These are phyloP conservation scores for Sussaba pulchella DNA, from an alignment of 2,888 invertebrate species.

Conservation along the genomic window DNA sequence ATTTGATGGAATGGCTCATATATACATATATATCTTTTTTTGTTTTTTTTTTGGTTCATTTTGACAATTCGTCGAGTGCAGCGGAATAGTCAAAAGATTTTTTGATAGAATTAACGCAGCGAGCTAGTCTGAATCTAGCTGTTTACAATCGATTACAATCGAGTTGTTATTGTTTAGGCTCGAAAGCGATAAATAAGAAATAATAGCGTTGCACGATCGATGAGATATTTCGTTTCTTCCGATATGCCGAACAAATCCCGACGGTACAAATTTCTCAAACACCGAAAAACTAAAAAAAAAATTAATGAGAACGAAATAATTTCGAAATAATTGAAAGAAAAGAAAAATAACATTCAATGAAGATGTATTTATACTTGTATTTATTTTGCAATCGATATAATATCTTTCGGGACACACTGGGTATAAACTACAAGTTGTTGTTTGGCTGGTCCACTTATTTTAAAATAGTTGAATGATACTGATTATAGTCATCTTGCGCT, in stretches of 20 bases:
- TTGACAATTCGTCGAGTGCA: constrained; percentile 36
- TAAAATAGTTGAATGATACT: constrained; percentile 63
- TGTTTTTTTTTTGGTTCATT: constrained; percentile 4
- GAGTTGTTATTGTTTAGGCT: constrained; percentile 44
- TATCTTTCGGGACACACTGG: constrained; percentile 51
- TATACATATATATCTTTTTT: too few relatives aligned
- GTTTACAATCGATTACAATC: constrained; percentile 41
- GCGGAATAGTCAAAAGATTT: constrained; percentile 43
- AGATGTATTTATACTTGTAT: constrained; percentile 33
- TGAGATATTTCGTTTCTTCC: constrained; percentile 24
- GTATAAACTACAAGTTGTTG: constrained; percentile 63
- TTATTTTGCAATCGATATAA: constrained; percentile 35
- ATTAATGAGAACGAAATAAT: too few relatives aligned
- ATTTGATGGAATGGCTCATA: too few relatives aligned
- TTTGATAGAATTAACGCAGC: constrained; percentile 50
- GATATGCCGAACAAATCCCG: constrained; percentile 35
- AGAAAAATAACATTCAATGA: constrained; percentile 11
- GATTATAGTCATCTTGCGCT: constrained; percentile 57
- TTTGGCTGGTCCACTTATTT: constrained; percentile 76
- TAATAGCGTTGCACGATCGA: constrained; percentile 36
- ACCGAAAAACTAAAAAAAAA: constrained; percentile 23
- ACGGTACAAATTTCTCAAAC: constrained; percentile 61
- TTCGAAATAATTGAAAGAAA: too few relatives aligned
- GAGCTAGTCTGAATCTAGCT: constrained; percentile 40
- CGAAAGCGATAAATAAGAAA: constrained; percentile 42